phyloP scores from a whole-genome alignment of 2,113 vertebrate genomes.

The Burhinus bistriatus region DNA sequence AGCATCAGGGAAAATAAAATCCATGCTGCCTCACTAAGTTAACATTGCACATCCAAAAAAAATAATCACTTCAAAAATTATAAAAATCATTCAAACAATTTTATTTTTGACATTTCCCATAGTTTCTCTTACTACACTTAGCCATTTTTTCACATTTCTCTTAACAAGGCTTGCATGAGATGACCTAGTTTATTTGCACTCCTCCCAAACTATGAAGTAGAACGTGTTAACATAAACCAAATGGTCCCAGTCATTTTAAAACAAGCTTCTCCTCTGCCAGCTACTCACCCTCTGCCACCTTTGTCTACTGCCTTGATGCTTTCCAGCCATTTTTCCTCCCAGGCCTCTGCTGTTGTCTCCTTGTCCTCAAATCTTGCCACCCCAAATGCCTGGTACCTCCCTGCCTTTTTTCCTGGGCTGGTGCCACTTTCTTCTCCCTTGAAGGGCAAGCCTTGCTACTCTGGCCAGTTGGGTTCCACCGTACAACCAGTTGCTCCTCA shows the following conservation, averaged over 20 bases:
- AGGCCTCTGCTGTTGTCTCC: not conserved
- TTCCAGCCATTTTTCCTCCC: not conserved
- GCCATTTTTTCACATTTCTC: slow-evolving; percentile 43
- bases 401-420: not conserved
- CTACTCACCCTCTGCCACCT: slow-evolving; percentile 35
- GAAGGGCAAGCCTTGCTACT: not conserved
- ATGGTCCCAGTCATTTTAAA: slow-evolving; percentile 53
- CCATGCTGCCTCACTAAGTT: not conserved
- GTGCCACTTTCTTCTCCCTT: not conserved
- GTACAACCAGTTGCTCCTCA: not conserved
- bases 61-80: slow-evolving; percentile 12
- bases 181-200: slow-evolving; percentile 64
- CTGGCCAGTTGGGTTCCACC: not conserved
- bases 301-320: slow-evolving; percentile 31
- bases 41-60: slow-evolving; percentile 25
- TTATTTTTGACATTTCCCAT: not conserved
- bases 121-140: slow-evolving; percentile 15
- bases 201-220: slow-evolving; percentile 52
- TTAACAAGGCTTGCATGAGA: slow-evolving; percentile 49
- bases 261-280: slow-evolving; percentile 40
- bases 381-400: not conserved
- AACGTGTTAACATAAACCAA: slow-evolving; percentile 65
- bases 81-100: slow-evolving; percentile 11
- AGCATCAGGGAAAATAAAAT: slow-evolving; percentile 18
- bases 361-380: not conserved